Base-by-base conservation (phyloP, 2,888 invertebrate species). In the Calameuta filiformis region DNA sequence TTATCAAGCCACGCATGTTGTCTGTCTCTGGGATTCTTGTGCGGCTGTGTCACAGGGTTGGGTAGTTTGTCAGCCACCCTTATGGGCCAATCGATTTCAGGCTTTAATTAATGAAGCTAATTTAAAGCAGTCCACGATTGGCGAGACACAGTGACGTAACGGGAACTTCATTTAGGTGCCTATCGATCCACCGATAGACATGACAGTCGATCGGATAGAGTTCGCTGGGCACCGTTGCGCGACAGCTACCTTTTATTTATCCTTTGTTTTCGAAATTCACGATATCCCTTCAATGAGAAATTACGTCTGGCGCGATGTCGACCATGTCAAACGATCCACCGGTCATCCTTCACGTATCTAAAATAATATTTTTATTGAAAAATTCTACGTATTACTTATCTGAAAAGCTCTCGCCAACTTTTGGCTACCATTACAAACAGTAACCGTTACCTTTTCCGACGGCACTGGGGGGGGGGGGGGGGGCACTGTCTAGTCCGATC, bases 31-130 rank as follows among this genome's bases (percentile, higher is more conserved):
- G 80, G 81, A 79, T 71, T 71, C 71, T 34, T 71, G 33, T 71
- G 71, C 71, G 71, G 33, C 12, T 31, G 23, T 56, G 56, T 56
- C 23, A 23, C 56, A 56, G 23, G 56, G 1, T 56, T 23, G 56
- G 9, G 9, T 23, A 56, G 56, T 56, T 56, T 56, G 33, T 33
- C 31, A 34, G 33, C 71, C 71, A 71, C 71, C 34, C 71, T 31
- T 31, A 4, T 23, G 71, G 12, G 12, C 71, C 69, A 87, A 86
- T 87, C 84, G 82, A 87, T 84, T 84, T 82, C 83, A 81, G 79
- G 84, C 83, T 83, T 86, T 84, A 85, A 86, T 87, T 87, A 86
- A 86, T 84, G 82, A 82, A 86, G 81, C 81, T 86, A 86, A 88
- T 87, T 87, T 83, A 84, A 87, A 86, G 79, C 87, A 83, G 80